Evolutionary conservation across 2,113 vertebrate genomes (phyloP).

Genomic region (Psilopsiagon aurifrons): DNA sequence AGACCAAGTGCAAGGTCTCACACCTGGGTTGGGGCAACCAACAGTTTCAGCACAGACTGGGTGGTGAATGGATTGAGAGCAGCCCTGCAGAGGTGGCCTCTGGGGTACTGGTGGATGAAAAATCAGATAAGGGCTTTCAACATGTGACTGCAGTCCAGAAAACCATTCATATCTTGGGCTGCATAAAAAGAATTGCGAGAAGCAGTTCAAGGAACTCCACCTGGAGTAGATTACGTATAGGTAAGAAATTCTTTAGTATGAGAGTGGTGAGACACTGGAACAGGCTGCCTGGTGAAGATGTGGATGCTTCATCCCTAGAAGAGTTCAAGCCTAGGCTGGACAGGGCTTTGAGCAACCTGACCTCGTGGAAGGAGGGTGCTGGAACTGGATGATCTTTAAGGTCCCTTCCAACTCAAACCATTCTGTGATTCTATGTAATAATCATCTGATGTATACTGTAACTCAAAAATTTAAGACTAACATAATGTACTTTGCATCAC

Average conservation of each 20-base stretch:
- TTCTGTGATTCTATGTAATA: neutral
- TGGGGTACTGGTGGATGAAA: neutral
- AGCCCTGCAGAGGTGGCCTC: neutral
- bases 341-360: neutral
- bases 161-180: neutral
- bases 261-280: neutral
- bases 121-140: neutral
- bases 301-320: neutral
- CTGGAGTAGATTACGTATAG: neutral
- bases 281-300: neutral
- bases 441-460: neutral
- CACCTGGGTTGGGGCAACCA: too few relatives aligned
- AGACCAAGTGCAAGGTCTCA: neutral
- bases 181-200: neutral
- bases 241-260: neutral
- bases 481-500: neutral
- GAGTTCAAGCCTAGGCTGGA: neutral
- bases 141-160: neutral
- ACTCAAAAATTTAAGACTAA: neutral
- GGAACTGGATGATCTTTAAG: neutral
- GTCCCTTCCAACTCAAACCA: neutral
- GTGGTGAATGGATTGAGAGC: neutral
- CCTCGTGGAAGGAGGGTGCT: neutral
- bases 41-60: neutral
- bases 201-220: neutral